phyloP scores from a whole-genome alignment of 2,797 vertebrate species.

The Protosalanx chinensis region DNA sequence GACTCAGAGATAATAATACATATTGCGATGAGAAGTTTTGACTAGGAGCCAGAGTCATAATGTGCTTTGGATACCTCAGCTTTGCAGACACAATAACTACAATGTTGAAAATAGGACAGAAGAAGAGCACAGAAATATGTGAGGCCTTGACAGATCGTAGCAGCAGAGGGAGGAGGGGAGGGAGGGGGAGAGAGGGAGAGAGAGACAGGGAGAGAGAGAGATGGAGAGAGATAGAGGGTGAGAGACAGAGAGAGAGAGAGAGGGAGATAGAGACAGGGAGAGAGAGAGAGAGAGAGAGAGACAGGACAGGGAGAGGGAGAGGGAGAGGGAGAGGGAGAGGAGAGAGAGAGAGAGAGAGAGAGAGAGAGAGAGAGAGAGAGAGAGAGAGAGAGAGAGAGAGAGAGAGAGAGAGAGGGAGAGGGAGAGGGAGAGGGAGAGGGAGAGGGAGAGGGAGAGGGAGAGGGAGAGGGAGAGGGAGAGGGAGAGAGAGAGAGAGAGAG shows the following conservation, averaged over 20 bases:
- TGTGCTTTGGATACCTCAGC: slow-evolving; percentile 10
- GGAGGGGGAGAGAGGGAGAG: slow-evolving; percentile 25
- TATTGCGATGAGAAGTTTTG: too few relatives aligned
- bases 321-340: slow-evolving; percentile 30
- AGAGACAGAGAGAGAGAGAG: background rate
- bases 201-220: background rate
- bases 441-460: slow-evolving; percentile 20
- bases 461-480: slow-evolving; percentile 10
- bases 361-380: slow-evolving; percentile 26
- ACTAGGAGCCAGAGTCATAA: too few relatives aligned
- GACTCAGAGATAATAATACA: too few relatives aligned
- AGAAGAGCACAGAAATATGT: background rate
- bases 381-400: slow-evolving; percentile 14
- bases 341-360: slow-evolving; percentile 31
- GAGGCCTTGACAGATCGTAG: background rate
- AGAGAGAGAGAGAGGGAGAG: background rate
- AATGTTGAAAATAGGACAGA: background rate
- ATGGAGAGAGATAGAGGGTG: background rate
- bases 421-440: background rate
- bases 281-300: slow-evolving; percentile 12
- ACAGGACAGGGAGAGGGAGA: background rate
- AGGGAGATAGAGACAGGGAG: slow-evolving; percentile 20
- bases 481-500: background rate
- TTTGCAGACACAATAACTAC: slow-evolving; percentile 19
- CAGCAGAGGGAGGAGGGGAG: slow-evolving; percentile 24